These are phyloP conservation scores for Plotosus lineatus DNA, from an alignment of 2,113 vertebrate genomes.

Conservation along the genomic window DNA sequence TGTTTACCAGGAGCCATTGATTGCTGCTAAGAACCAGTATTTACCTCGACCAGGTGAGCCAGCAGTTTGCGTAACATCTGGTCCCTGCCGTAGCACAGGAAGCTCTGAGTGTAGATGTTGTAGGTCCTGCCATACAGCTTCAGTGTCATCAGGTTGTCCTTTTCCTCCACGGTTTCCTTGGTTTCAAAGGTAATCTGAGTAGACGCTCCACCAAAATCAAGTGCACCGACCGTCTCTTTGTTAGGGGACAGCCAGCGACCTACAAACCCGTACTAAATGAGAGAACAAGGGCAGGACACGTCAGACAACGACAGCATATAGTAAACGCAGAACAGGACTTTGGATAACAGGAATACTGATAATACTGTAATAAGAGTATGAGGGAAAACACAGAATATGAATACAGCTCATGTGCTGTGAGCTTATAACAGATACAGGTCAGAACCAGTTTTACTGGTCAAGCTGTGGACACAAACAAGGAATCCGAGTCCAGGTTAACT, in stretches of 20 bases:
- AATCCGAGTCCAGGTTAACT: no score
- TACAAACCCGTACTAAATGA: conserved; percentile 81
- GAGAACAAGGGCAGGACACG: conserved; percentile 9
- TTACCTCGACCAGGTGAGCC: conserved; percentile 81
- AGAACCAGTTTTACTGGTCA: no score
- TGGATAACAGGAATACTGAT: not conserved
- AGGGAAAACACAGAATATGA: not conserved
- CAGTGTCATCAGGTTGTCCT: conserved; percentile 66
- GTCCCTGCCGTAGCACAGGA: conserved; percentile 89
- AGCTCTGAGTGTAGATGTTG: conserved; percentile 92
- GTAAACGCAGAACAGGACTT: not conserved
- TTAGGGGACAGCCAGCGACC: conserved; percentile 83
- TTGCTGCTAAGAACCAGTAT: not conserved
- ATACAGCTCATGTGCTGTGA: not conserved
- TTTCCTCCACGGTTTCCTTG: conserved; percentile 67
- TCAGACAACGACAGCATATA: not conserved
- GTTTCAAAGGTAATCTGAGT: conserved; percentile 94
- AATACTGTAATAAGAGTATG: not conserved
- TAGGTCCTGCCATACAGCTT: conserved; percentile 82
- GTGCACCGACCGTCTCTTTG: conserved; percentile 83
- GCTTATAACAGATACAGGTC: not conserved
- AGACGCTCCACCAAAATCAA: conserved; percentile 92
- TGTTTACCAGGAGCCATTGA: not conserved
- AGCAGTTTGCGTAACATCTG: conserved; percentile 81
- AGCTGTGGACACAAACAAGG: no score